Conservation (phyloP, 1,140 invertebrate species). For the Drosophila virilis region DNA sequence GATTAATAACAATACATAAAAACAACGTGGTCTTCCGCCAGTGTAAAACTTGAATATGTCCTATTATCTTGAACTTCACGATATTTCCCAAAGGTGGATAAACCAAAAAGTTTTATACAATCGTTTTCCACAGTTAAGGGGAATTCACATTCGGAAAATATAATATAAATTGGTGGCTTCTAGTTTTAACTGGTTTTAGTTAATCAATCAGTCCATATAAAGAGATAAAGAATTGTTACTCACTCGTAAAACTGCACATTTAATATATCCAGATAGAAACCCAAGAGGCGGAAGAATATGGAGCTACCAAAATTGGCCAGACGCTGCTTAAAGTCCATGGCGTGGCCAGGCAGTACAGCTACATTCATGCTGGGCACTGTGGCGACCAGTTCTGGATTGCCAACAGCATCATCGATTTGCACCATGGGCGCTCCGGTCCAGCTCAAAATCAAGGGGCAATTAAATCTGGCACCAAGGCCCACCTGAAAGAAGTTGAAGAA, state of each 20-base stretch:
- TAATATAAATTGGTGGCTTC: too few species aligned
- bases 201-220: too few species aligned
- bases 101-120: too few species aligned
- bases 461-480: slow-evolving; percentile 61
- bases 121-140: too few species aligned
- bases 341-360: slow-evolving; percentile 26
- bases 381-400: slow-evolving; percentile 58
- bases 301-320: slow-evolving; percentile 46
- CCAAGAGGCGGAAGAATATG: slow-evolving; percentile 21
- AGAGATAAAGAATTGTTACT: slow-evolving; percentile 7
- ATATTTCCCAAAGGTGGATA: too few species aligned
- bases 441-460: slow-evolving; percentile 61
- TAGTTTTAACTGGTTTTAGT: too few species aligned
- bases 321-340: slow-evolving; percentile 63
- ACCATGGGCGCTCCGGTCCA: slow-evolving; percentile 59
- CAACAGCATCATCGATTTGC: slow-evolving; percentile 50
- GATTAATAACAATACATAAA: not conserved
- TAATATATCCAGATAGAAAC: slow-evolving; percentile 12
- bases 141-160: too few species aligned
- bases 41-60: too few species aligned
- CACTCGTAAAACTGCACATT: slow-evolving; percentile 52
- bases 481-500: slow-evolving; percentile 72
- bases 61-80: too few species aligned
- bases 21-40: too few species aligned
- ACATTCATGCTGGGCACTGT: slow-evolving; percentile 62